A percentile compares a stretch with the other conserved stretches of the same genome.
phyloP scores from a whole-genome alignment of 2,888 invertebrate species.

The Aplocera efformata region DNA sequence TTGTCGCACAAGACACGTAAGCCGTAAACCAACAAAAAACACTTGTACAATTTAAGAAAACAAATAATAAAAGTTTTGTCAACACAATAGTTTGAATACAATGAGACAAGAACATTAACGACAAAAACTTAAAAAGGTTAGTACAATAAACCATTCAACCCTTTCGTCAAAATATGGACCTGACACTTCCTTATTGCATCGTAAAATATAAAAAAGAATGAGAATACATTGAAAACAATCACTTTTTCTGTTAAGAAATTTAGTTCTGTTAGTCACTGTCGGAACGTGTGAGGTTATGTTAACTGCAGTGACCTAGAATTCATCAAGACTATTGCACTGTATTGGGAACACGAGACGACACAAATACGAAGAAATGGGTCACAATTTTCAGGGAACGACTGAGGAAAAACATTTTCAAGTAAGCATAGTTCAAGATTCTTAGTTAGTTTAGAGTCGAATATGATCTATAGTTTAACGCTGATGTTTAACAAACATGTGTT shows the following conservation, averaged over 20 bases:
- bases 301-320: conserved; percentile 22
- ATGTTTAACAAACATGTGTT: background rate
- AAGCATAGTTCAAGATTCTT: conserved; percentile 8
- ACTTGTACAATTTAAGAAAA: conserved; percentile 67
- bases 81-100: conserved; percentile 65
- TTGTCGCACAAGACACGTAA: conserved; percentile 29
- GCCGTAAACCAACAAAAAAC: conserved; percentile 42
- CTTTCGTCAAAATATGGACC: conserved; percentile 72
- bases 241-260: conserved; percentile 35
- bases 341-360: conserved; percentile 12
- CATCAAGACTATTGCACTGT: conserved; percentile 1
- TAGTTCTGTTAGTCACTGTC: conserved; percentile 12
- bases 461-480: conserved; percentile 4
- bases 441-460: too few relatives aligned
- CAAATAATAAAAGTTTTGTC: conserved; percentile 58
- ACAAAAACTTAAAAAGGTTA: conserved; percentile 59
- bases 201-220: conserved; percentile 64
- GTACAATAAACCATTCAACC: conserved; percentile 71
- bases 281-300: conserved; percentile 6
- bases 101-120: conserved; percentile 58
- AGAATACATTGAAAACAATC: conserved; percentile 42
- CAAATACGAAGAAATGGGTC: conserved; percentile 19
- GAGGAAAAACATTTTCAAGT: conserved; percentile 10
- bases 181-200: conserved; percentile 76
- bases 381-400: conserved; percentile 9